Evolutionary conservation across 2,797 vertebrate genomes (phyloP).

Genomic region (Centropyge bicolor): DNA sequence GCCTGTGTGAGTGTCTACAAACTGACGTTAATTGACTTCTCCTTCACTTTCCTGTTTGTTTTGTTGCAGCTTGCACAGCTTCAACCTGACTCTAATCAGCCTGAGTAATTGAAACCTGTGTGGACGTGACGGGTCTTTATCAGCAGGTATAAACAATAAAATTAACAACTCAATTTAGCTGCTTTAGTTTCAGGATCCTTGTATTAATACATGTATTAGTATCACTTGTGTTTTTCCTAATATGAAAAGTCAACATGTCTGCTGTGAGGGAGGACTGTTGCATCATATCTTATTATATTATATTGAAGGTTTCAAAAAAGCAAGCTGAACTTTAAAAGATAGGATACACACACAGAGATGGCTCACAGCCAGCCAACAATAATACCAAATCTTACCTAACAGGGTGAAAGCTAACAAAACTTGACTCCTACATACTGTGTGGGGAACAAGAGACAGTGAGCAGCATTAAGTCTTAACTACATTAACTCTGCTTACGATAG

Average conservation of each 20-base stretch:
- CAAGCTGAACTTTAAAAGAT: neutral
- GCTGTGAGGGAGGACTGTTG: too few species aligned
- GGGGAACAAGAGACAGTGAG: neutral
- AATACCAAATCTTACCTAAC: constrained; percentile 9
- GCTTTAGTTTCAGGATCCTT: neutral
- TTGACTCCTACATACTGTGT: constrained; percentile 28
- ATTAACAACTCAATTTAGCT: neutral
- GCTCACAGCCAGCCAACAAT: neutral
- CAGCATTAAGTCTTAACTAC: neutral
- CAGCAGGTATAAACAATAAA: neutral
- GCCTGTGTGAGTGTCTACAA: neutral
- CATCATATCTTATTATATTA: neutral
- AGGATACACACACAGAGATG: neutral
- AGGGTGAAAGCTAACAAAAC: neutral
- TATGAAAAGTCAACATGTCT: neutral
- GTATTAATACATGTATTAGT: too few species aligned
- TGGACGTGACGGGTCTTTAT: neutral
- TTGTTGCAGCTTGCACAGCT: neutral
- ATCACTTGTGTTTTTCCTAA: neutral
- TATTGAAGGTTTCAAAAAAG: neutral
- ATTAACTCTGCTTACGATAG: neutral
- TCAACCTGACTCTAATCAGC: neutral
- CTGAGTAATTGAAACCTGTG: neutral
- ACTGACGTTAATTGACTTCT: constrained; percentile 1
- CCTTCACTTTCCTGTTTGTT: neutral